These are phyloP conservation scores for Styela plicata DNA, from an alignment of 23 tunicate genomes.

Conservation along the genomic window DNA sequence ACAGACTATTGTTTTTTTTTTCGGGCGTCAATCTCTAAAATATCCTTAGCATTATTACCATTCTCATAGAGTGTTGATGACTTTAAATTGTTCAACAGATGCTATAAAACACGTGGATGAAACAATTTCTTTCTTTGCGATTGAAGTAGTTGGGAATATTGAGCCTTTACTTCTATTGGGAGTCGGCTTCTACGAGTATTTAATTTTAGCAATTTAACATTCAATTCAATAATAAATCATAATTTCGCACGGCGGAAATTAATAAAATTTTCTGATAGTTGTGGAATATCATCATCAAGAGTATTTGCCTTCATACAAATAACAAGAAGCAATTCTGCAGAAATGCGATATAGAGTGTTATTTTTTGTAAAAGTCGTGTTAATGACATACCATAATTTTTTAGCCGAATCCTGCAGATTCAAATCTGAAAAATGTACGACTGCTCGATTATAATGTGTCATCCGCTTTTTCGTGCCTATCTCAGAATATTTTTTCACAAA, in stretches of 20 bases:
- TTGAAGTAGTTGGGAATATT: too few species aligned
- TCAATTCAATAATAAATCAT: too few species aligned
- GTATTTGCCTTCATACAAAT: neutral
- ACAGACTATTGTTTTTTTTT: too few species aligned
- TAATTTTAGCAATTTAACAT: too few species aligned
- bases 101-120: too few species aligned
- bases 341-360: neutral
- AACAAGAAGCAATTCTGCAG: neutral
- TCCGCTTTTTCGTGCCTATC: neutral
- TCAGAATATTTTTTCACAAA: neutral
- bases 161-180: too few species aligned
- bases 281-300: neutral
- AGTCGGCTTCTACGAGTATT: too few species aligned
- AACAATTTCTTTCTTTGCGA: too few species aligned
- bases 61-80: too few species aligned
- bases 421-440: neutral
- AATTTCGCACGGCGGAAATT: neutral
- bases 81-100: too few species aligned
- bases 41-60: too few species aligned
- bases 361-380: neutral
- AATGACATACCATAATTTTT: neutral
- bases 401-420: neutral
- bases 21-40: too few species aligned
- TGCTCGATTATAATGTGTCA: neutral
- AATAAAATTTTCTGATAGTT: neutral